These are phyloP conservation scores for Chelonus insularis DNA, from an alignment of 1,140 invertebrate species.

Conservation along the genomic window DNA sequence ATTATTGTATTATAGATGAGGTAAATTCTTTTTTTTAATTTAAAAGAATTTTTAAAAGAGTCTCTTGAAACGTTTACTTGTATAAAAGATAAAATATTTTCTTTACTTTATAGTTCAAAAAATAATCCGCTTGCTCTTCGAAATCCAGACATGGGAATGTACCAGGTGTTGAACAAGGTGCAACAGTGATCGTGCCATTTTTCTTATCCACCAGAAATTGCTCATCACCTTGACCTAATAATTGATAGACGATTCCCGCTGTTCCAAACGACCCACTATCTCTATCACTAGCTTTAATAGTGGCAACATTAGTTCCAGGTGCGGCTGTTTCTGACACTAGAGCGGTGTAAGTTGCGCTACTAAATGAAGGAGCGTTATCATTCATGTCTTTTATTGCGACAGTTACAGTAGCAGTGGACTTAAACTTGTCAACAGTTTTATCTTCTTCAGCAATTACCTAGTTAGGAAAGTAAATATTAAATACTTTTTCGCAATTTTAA, in stretches of 20 bases:
- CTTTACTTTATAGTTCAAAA: slow-evolving; percentile 82
- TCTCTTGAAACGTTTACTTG: too few species aligned
- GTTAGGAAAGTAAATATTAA: slow-evolving; percentile 31
- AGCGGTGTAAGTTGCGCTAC: slow-evolving; percentile 73
- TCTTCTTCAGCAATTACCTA: slow-evolving; percentile 83
- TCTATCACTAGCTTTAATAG: slow-evolving; percentile 79
- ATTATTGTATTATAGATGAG: too few species aligned
- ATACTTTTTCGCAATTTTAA: slow-evolving; percentile 22
- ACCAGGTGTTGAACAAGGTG: slow-evolving; percentile 70
- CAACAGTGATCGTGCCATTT: slow-evolving; percentile 82
- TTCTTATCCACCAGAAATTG: slow-evolving; percentile 80
- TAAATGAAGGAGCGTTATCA: slow-evolving; percentile 84
- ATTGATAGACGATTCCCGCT: slow-evolving; percentile 81
- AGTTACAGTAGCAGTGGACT: slow-evolving; percentile 85
- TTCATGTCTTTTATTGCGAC: slow-evolving; percentile 85
- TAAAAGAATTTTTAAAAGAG: too few species aligned
- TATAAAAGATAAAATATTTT: too few species aligned
- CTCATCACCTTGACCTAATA: slow-evolving; percentile 83
- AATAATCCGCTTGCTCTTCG: slow-evolving; percentile 81
- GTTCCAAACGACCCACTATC: slow-evolving; percentile 78
- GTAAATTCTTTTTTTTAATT: too few species aligned
- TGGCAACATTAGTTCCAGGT: slow-evolving; percentile 71
- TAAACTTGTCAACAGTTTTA: slow-evolving; percentile 73
- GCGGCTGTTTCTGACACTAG: slow-evolving; percentile 73
- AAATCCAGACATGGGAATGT: slow-evolving; percentile 79